Base-by-base conservation (phyloP, 2,888 invertebrate genomes). In the Sesia bembeciformis region DNA sequence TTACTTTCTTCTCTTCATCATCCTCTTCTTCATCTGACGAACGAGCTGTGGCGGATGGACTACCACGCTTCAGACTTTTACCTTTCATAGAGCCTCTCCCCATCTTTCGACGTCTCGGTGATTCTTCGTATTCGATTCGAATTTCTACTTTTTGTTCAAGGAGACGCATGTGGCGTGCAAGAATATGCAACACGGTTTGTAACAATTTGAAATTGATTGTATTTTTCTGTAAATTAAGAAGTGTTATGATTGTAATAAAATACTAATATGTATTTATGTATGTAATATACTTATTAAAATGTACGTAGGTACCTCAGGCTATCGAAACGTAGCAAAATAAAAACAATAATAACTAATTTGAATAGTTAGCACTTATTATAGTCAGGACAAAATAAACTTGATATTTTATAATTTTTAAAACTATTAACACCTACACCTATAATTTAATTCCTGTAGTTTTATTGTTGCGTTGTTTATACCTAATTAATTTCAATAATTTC, bases 131-230 rank as follows among this genome's bases (percentile, higher is more conserved):
- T 49, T 53, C 23, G 7, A 40, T 49, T 55, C 65, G 65, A 4
- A 84, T 65, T 57, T 83, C 81, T 0, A 85, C 84, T 23, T 72
- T 68, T 43, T 80, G 81, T 57, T 81, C 74, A 1, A 86, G 65
- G 60, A 86, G 52, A 0, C 84, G 79, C 67, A 83, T 65, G 46
- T 85, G 84, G 1, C 80, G 70, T 6, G 86, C 86, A 40, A 87
- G 56, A 49, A 85, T 80, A 51, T 78, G 72, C 3, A 88, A 67
- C 3, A 87, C 64, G 4, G 72, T 69, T 66, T 86, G 78, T 3
- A 88, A 2, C 56, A 80, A 52, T 66, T 86, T 84, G 59, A 72
- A 84, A 60, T 85, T 74, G 0, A 85, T 72, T 4, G 60, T 52
- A 63, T 81, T 82, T 58, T 54, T 63, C 84, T 84, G 66, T 3